phyloP scores from a whole-genome alignment of 2,888 invertebrate genomes.

The Punctoribates punctum region DNA sequence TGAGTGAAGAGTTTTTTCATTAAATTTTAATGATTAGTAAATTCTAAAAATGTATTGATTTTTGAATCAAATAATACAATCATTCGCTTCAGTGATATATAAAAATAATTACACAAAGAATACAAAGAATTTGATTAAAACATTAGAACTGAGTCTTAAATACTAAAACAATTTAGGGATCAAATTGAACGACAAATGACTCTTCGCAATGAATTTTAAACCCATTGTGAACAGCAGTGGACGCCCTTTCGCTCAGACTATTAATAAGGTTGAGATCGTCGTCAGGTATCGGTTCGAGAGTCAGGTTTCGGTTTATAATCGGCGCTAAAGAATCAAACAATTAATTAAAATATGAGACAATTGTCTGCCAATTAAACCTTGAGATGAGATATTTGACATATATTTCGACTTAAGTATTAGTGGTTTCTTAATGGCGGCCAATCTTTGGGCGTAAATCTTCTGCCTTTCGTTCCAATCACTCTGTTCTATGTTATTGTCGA shows the following conservation, averaged over 20 bases:
- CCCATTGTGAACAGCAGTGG: conserved; percentile 23
- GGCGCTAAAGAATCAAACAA: background rate
- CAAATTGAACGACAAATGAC: conserved; percentile 32
- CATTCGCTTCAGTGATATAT: no score
- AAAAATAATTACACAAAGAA: no score
- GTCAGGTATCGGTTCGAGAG: conserved; percentile 7
- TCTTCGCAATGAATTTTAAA: conserved; percentile 19
- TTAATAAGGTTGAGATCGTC: conserved; percentile 30
- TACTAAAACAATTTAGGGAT: conserved; percentile 23
- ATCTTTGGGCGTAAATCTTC: background rate
- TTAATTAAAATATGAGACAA: background rate
- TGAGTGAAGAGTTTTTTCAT: no score
- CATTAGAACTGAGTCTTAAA: background rate
- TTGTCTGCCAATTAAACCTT: background rate
- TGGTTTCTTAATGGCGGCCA: background rate
- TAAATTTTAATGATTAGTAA: no score
- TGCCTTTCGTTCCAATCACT: conserved; percentile 32
- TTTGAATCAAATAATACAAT: no score
- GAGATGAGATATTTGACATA: background rate
- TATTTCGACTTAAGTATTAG: conserved; percentile 1
- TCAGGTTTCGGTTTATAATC: background rate
- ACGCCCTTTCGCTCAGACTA: conserved; percentile 10
- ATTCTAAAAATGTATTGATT: no score
- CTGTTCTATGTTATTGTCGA: conserved; percentile 31
- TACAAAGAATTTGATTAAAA: no score